Conservation (phyloP, 2,797 vertebrate genomes). For the Sarcophilus harrisii region DNA sequence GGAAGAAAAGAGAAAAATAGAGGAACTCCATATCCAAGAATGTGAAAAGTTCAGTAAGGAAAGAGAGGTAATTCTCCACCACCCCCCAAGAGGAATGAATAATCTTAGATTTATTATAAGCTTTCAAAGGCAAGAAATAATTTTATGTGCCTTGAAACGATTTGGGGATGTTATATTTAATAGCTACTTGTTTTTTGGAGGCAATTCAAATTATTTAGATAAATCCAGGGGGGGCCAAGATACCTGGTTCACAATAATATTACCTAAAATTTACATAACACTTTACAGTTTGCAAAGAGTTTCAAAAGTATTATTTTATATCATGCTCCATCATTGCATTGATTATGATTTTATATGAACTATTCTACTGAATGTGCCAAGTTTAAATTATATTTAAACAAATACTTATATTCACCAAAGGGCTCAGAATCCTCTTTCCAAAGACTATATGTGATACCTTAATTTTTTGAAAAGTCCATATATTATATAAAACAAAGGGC, state of each 20-base stretch:
- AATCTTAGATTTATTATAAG: background rate
- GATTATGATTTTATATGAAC: background rate
- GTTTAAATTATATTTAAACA: background rate
- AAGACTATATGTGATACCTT: background rate
- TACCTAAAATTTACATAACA: background rate
- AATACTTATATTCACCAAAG: background rate
- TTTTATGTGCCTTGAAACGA: background rate
- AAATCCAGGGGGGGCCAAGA: background rate
- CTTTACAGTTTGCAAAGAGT: background rate
- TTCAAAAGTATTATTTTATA: background rate
- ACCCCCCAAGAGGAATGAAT: background rate
- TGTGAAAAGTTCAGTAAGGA: conserved; percentile 61
- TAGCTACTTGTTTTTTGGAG: background rate
- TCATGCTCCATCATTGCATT: background rate
- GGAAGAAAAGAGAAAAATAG: conserved; percentile 70
- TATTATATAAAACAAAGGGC: background rate
- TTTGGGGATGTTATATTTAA: background rate
- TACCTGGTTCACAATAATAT: background rate
- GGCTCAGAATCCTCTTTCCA: background rate
- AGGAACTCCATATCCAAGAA: conserved; percentile 29
- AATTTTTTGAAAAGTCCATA: background rate
- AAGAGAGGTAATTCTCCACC: conserved; percentile 73
- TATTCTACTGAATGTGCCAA: background rate
- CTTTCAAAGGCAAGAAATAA: background rate
- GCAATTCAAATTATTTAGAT: background rate